Conservation (phyloP, 2,113 vertebrate species). For the Antennarius striatus region DNA sequence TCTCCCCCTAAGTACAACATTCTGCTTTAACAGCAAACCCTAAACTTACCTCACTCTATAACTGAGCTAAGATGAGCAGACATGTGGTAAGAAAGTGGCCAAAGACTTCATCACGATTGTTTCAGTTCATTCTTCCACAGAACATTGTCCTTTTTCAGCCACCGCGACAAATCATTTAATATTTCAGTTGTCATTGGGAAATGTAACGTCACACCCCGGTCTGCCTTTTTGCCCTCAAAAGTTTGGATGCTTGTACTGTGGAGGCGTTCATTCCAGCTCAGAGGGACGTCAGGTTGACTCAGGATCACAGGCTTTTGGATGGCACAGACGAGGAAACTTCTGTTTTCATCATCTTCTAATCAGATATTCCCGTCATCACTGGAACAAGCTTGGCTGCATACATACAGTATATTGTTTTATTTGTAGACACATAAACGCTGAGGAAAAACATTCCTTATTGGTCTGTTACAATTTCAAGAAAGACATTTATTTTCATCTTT, state of each 20-base stretch:
- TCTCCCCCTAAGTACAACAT: constrained; percentile 50
- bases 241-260: constrained; percentile 44
- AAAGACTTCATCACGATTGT: constrained; percentile 54
- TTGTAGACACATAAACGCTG: too few species aligned
- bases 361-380: too few species aligned
- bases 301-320: too few species aligned
- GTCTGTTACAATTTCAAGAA: too few species aligned
- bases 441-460: too few species aligned
- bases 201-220: constrained; percentile 62
- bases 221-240: constrained; percentile 54
- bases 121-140: constrained; percentile 47
- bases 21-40: constrained; percentile 62
- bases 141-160: constrained; percentile 41
- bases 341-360: too few species aligned
- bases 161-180: constrained; percentile 62
- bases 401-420: too few species aligned
- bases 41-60: constrained; percentile 61
- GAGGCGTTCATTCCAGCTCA: constrained; percentile 31
- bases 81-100: constrained; percentile 43
- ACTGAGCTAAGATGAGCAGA: constrained; percentile 44
- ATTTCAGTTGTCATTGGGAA: constrained; percentile 54
- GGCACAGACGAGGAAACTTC: too few species aligned
- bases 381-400: too few species aligned
- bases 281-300: constrained; percentile 32
- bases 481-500: too few species aligned